A percentile compares a stretch with the other conserved stretches of the same genome.
Conservation (phyloP, 2,888 invertebrate species). For the Sepioteuthis lessoniana region DNA sequence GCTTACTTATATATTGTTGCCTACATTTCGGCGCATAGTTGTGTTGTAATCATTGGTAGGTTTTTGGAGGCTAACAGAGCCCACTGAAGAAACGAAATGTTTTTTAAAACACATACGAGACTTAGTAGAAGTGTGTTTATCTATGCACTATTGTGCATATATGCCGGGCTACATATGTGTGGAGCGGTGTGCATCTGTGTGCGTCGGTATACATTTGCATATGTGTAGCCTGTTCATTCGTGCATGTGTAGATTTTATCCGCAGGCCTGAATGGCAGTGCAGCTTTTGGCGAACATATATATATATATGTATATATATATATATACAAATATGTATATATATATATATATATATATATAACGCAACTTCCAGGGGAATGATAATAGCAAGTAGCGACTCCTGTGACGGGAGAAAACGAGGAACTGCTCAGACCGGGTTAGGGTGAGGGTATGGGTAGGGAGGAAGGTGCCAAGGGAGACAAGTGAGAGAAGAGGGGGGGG, state of each 20-base stretch:
- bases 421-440: too few species aligned
- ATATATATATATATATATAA: neutral
- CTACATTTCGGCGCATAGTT: neutral
- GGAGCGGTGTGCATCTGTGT: neutral
- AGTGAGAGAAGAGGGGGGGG: too few species aligned
- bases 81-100: neutral
- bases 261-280: neutral
- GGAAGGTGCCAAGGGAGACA: too few species aligned
- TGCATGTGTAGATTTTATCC: neutral
- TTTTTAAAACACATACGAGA: neutral
- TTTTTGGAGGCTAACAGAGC: neutral
- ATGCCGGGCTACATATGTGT: neutral
- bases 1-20: neutral
- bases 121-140: neutral
- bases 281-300: neutral
- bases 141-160: neutral
- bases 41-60: neutral
- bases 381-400: neutral
- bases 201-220: neutral
- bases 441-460: too few species aligned
- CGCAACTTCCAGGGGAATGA: neutral
- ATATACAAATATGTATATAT: too few species aligned
- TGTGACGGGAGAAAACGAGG: too few species aligned
- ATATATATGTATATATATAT: too few species aligned
- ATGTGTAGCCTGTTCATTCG: neutral